Evolutionary conservation across 2,888 invertebrate species (phyloP).

Genomic region (Perdita meconis): DNA sequence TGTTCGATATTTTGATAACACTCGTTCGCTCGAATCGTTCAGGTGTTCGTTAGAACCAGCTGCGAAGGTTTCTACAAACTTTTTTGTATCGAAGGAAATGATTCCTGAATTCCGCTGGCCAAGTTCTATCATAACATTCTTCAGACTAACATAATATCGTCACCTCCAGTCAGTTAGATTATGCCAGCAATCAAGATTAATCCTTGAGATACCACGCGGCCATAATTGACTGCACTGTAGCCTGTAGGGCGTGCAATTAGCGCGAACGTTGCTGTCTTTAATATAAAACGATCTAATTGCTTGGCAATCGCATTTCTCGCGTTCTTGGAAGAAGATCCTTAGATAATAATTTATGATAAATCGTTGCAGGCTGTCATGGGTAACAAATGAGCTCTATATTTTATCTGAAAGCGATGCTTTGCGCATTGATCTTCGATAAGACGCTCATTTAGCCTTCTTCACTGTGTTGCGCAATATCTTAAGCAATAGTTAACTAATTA

Average conservation of each 20-base stretch:
- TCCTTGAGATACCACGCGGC: conserved; percentile 17
- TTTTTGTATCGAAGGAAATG: background rate
- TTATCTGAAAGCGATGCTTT: background rate
- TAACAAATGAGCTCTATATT: background rate
- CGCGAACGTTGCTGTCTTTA: background rate
- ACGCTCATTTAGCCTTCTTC: background rate
- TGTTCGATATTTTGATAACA: background rate
- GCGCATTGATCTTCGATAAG: background rate
- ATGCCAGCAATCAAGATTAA: conserved; percentile 52
- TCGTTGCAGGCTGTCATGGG: background rate
- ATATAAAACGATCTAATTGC: conserved; percentile 25
- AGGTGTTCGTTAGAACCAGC: background rate
- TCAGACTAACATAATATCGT: conserved; percentile 16
- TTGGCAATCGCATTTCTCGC: background rate
- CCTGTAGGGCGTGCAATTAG: background rate
- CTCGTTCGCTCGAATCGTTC: background rate
- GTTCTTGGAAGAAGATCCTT: background rate
- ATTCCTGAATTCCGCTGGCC: conserved; percentile 1
- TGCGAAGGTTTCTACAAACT: background rate
- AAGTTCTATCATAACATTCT: conserved; percentile 2
- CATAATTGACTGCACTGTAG: conserved; percentile 33
- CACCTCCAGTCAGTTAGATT: conserved; percentile 25
- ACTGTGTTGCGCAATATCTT: too few relatives aligned
- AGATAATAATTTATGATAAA: background rate
- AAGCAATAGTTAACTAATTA: too few relatives aligned